phyloP scores from a whole-genome alignment of 2,888 invertebrate species.

The Escarpia spicata region DNA sequence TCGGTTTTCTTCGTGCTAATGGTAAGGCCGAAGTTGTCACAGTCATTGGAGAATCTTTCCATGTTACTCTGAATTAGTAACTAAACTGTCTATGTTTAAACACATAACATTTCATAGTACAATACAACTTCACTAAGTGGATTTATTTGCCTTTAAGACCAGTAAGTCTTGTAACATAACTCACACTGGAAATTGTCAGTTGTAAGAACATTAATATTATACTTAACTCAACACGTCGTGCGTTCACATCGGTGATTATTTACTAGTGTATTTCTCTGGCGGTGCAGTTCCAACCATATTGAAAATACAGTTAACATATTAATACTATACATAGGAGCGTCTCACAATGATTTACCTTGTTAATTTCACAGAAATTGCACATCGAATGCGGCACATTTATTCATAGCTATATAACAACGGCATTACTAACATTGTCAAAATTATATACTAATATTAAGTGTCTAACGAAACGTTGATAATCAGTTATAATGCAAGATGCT shows the following conservation, averaged over 20 bases:
- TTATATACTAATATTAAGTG: not conserved
- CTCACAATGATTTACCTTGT: not conserved
- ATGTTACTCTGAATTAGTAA: too few relatives aligned
- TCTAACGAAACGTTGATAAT: not conserved
- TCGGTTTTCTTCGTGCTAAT: too few relatives aligned
- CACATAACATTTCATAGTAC: too few relatives aligned
- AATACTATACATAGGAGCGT: not conserved
- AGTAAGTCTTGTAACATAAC: too few relatives aligned
- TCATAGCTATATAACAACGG: not conserved
- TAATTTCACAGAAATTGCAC: not conserved
- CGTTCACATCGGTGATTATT: not conserved
- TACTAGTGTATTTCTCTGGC: not conserved
- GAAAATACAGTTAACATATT: not conserved
- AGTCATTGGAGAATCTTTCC: too few relatives aligned
- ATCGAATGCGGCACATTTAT: not conserved
- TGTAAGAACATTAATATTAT: not conserved
- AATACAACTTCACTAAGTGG: too few relatives aligned
- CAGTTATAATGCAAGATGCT: not conserved
- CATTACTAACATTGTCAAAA: not conserved
- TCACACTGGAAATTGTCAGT: too few relatives aligned
- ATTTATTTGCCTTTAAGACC: too few relatives aligned
- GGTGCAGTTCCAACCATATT: not conserved
- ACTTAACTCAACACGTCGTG: not conserved
- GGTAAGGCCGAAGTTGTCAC: too few relatives aligned
- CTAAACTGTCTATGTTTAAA: too few relatives aligned